A percentile compares a stretch with the other conserved stretches of the same genome.
Conservation (phyloP, 2,888 invertebrate species). For the Lasioglossum zephyrum region DNA sequence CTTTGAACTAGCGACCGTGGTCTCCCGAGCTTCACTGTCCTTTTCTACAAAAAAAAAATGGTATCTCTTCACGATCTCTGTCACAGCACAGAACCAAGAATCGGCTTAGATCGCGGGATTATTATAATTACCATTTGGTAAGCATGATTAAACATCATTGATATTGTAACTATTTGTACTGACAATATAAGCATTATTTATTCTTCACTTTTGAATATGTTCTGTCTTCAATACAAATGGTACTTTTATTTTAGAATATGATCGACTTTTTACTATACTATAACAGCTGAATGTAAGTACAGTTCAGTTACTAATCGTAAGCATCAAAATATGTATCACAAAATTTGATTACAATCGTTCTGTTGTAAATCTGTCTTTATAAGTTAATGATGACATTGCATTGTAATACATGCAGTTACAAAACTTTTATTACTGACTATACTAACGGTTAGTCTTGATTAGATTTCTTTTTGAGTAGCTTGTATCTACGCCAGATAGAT, state of each 20-base stretch:
- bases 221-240: constrained; percentile 21
- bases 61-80: too few species aligned
- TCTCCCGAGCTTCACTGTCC: too few species aligned
- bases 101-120: too few species aligned
- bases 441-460: background rate
- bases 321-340: background rate
- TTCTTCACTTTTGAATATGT: background rate
- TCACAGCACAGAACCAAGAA: too few species aligned
- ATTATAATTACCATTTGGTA: constrained; percentile 19
- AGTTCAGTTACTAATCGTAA: constrained; percentile 22
- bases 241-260: constrained; percentile 22
- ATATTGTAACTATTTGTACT: constrained; percentile 45
- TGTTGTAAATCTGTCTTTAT: background rate
- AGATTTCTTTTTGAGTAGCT: constrained; percentile 67
- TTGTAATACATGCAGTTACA: background rate
- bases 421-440: background rate
- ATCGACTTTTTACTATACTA: constrained; percentile 8
- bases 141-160: constrained; percentile 16
- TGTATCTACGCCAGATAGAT: constrained; percentile 80
- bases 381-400: background rate
- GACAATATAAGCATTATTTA: constrained; percentile 32
- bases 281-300: constrained; percentile 4
- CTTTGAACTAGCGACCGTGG: too few species aligned
- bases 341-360: background rate
- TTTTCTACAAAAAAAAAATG: too few species aligned